Evolutionary conservation across 2,113 vertebrate genomes (phyloP).

Genomic region (Caranx ignobilis): DNA sequence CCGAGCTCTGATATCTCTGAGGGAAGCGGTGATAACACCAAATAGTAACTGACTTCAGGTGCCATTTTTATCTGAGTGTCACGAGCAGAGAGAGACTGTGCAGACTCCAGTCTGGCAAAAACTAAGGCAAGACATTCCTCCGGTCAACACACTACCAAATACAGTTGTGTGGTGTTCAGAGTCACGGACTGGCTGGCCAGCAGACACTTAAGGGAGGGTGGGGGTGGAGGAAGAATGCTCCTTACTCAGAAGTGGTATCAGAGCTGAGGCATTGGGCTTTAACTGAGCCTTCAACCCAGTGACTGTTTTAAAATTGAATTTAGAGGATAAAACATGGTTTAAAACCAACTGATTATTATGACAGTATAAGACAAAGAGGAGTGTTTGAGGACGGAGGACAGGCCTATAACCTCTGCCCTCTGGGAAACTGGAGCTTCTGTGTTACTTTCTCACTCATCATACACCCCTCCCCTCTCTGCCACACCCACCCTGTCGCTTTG

Average conservation of each 20-base stretch:
- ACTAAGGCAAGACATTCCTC: constrained; percentile 57
- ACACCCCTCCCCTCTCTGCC: not conserved
- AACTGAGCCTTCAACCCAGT: not conserved
- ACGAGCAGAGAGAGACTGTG: constrained; percentile 29
- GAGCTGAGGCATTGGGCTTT: not conserved
- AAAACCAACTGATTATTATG: not conserved
- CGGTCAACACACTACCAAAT: constrained; percentile 68
- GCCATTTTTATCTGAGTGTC: constrained; percentile 31
- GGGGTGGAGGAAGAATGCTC: constrained; percentile 23
- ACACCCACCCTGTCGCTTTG: constrained; percentile 42
- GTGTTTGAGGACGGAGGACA: not conserved
- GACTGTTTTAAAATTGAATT: not conserved
- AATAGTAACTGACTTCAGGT: constrained; percentile 24
- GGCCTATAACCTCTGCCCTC: constrained; percentile 29
- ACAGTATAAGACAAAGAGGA: not conserved
- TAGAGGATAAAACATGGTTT: not conserved
- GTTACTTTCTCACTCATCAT: constrained; percentile 22
- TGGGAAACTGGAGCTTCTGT: constrained; percentile 19
- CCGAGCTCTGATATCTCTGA: not conserved
- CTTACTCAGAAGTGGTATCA: not conserved
- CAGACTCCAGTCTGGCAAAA: constrained; percentile 55
- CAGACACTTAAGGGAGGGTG: constrained; percentile 2
- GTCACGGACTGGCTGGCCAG: not conserved
- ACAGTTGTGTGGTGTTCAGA: constrained; percentile 62
- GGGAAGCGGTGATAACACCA: constrained; percentile 3